Conservation (phyloP, 2,113 vertebrate genomes). For the Carollia perspicillata region DNA sequence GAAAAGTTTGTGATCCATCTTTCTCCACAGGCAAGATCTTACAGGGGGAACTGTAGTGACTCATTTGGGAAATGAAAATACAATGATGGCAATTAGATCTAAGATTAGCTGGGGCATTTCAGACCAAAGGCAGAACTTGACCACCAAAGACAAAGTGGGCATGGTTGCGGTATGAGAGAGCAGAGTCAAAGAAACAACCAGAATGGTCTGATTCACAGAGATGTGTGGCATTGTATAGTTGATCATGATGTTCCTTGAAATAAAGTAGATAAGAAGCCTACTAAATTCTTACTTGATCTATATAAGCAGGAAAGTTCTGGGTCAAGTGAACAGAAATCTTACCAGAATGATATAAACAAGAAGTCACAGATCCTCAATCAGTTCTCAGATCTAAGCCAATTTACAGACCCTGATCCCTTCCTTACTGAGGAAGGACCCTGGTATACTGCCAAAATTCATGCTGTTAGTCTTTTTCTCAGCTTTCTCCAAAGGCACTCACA, state of each 20-base stretch:
- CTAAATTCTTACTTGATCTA: neutral
- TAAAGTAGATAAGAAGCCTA: neutral
- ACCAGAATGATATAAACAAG: neutral
- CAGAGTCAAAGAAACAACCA: neutral
- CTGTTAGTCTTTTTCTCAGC: neutral
- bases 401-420: neutral
- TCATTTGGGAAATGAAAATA: neutral
- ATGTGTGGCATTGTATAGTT: neutral
- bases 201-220: neutral
- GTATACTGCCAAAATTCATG: neutral
- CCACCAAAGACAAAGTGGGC: neutral
- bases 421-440: neutral
- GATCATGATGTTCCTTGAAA: neutral
- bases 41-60: neutral
- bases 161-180: neutral
- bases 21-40: neutral
- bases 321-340: neutral
- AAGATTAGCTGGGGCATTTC: neutral
- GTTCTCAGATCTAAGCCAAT: neutral
- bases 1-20: neutral
- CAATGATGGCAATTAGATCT: neutral
- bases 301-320: no score
- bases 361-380: neutral
- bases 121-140: neutral
- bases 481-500: neutral